Conservation (phyloP, 2,797 vertebrate genomes). For the Rhadinocentrus ornatus region DNA sequence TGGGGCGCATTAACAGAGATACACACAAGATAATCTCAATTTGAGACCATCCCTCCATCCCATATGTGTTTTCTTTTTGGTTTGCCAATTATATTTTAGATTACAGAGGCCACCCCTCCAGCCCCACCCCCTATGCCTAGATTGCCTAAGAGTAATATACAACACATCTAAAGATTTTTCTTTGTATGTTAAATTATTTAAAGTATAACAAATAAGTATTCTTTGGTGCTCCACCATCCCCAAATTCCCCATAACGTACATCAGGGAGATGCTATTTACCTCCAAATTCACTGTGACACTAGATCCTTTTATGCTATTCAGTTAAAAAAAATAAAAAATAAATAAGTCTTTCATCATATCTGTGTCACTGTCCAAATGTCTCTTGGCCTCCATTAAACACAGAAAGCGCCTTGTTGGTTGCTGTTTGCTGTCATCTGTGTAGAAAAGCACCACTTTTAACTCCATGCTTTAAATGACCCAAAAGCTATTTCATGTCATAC, state of each 20-base stretch:
- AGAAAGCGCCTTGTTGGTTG: conserved; percentile 30
- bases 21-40: too few relatives aligned
- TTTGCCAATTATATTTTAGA: too few relatives aligned
- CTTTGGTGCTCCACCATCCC: conserved; percentile 27
- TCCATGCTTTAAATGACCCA: conserved; percentile 11
- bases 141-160: conserved; percentile 58
- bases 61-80: too few relatives aligned
- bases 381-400: conserved; percentile 53
- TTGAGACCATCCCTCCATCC: too few relatives aligned
- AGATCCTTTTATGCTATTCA: neutral
- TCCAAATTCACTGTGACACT: conserved; percentile 48
- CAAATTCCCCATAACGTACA: conserved; percentile 34
- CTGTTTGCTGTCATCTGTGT: conserved; percentile 12
- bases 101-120: too few relatives aligned
- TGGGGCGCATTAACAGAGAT: too few relatives aligned
- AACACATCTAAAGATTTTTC: conserved; percentile 69
- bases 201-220: conserved; percentile 66
- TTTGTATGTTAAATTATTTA: conserved; percentile 68
- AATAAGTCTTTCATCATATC: conserved; percentile 55
- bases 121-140: too few relatives aligned
- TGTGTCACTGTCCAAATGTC: conserved; percentile 42
- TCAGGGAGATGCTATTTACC: conserved; percentile 52
- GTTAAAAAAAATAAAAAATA: too few relatives aligned
- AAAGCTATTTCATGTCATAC: conserved; percentile 18
- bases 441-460: conserved; percentile 28